Conservation (phyloP, 2,113 vertebrate genomes). For the Eolophus roseicapilla region DNA sequence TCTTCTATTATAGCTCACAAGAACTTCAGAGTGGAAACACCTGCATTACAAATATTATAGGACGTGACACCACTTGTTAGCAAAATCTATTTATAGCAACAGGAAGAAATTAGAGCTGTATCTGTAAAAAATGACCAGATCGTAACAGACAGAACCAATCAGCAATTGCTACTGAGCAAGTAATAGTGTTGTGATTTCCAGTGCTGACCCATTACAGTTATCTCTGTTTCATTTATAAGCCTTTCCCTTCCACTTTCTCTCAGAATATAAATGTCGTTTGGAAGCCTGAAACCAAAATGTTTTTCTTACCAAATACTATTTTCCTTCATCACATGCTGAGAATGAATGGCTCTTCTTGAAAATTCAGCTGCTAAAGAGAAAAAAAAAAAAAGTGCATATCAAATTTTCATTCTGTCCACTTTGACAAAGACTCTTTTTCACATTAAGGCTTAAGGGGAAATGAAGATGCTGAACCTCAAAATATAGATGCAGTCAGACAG, state of each 20-base stretch:
- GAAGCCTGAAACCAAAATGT: slow-evolving; percentile 33
- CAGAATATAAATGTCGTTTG: background rate
- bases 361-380: slow-evolving; percentile 42
- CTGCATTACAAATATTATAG: background rate
- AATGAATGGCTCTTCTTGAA: slow-evolving; percentile 38
- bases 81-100: slow-evolving; percentile 3
- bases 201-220: background rate
- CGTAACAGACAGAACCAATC: background rate
- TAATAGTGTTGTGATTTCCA: background rate
- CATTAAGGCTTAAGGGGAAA: background rate
- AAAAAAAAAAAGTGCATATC: slow-evolving; percentile 2
- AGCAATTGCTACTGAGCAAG: background rate
- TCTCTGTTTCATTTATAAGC: background rate
- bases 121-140: background rate
- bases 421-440: slow-evolving; percentile 6
- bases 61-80: background rate
- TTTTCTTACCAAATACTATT: slow-evolving; percentile 62
- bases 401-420: slow-evolving; percentile 17
- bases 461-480: background rate
- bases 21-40: background rate
- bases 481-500: background rate
- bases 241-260: background rate
- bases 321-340: slow-evolving; percentile 29
- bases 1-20: background rate
- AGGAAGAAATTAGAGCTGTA: background rate